Percentiles rank a stretch among this genome's conserved stretches.
These are phyloP conservation scores for Mustelus asterias DNA, from an alignment of 2,113 vertebrate genomes.

Conservation along the genomic window DNA sequence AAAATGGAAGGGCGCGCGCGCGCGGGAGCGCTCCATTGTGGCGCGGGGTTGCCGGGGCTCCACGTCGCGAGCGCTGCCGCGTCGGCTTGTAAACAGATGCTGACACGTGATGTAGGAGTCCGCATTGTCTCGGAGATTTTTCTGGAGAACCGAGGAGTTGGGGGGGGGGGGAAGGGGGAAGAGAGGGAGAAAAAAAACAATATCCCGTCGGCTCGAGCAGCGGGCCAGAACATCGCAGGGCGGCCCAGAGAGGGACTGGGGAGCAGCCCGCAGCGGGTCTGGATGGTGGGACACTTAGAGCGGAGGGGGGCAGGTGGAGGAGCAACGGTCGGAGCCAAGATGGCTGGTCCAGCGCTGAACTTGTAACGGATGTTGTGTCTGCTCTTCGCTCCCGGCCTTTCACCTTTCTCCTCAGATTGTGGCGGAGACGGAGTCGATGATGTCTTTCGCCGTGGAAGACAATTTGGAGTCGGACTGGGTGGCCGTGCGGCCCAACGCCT, in stretches of 20 bases:
- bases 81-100: constrained; percentile 79
- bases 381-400: not conserved
- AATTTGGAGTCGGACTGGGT: constrained; percentile 90
- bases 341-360: constrained; percentile 40
- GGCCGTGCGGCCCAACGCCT: constrained; percentile 80
- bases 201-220: constrained; percentile 43
- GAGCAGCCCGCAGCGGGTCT: constrained; percentile 23
- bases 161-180: not conserved
- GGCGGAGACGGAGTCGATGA: constrained; percentile 47
- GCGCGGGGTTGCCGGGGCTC: not conserved
- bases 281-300: not conserved
- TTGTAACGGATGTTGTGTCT: constrained; percentile 24
- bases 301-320: not conserved
- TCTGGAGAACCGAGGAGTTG: constrained; percentile 37
- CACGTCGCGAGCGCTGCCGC: constrained; percentile 41
- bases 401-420: not conserved
- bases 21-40: not conserved
- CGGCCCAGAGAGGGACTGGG: constrained; percentile 27
- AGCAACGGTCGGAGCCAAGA: constrained; percentile 26
- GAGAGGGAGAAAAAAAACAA: constrained; percentile 23
- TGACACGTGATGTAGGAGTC: constrained; percentile 60
- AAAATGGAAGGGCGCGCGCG: no score
- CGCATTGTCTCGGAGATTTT: constrained; percentile 51
- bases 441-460: constrained; percentile 86
- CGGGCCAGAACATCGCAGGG: not conserved